Evolutionary conservation across 1,140 invertebrate genomes (phyloP).

Genomic region (Centruroides sculpturatus): DNA sequence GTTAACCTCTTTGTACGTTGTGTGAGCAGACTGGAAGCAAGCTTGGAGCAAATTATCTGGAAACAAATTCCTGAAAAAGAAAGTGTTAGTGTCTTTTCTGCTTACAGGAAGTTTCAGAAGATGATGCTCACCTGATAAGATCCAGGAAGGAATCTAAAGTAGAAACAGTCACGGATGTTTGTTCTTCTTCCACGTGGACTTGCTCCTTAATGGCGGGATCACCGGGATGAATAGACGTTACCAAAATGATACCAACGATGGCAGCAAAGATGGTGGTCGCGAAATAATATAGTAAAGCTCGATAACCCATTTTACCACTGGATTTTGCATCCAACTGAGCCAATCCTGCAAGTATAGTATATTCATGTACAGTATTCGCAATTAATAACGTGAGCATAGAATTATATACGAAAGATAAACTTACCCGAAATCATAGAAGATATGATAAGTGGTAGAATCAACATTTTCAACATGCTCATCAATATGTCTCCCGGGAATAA

Average conservation of each 20-base stretch:
- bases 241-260: constrained; percentile 36
- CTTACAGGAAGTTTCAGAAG: too few relatives aligned
- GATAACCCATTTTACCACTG: constrained; percentile 33
- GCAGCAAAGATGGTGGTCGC: constrained; percentile 40
- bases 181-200: constrained; percentile 1
- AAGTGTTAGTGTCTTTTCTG: background rate
- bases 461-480: constrained; percentile 36
- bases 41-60: constrained; percentile 38
- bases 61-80: constrained; percentile 32
- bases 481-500: constrained; percentile 34
- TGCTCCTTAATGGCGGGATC: constrained; percentile 23
- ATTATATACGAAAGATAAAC: too few relatives aligned
- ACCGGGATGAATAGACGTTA: constrained; percentile 36
- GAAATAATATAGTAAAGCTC: constrained; percentile 42
- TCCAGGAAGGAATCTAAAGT: constrained; percentile 45
- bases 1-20: too few relatives aligned
- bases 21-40: constrained; percentile 20
- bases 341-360: constrained; percentile 19
- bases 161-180: constrained; percentile 25
- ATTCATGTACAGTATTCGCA: too few relatives aligned
- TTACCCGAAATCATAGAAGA: constrained; percentile 31
- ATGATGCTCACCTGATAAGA: constrained; percentile 35
- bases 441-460: constrained; percentile 34
- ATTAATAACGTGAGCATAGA: too few relatives aligned
- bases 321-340: constrained; percentile 29